Evolutionary conservation across 2,888 invertebrate species (phyloP).

Genomic region (Chrysina gloriosa): DNA sequence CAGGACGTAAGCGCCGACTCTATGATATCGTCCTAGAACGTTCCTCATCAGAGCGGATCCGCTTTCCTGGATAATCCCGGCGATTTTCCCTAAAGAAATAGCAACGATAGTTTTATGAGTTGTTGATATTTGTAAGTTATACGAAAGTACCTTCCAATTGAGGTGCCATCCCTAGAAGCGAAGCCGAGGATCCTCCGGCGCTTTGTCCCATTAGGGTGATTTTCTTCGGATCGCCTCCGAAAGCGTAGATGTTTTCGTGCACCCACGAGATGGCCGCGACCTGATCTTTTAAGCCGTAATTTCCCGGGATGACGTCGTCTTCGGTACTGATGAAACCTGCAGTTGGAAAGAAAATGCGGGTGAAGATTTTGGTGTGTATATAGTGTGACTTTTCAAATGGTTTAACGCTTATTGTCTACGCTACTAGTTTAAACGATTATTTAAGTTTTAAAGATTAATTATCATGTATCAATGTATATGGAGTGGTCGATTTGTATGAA

Average conservation of each 20-base stretch:
- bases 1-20: conserved; percentile 26
- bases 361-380: no score
- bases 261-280: conserved; percentile 52
- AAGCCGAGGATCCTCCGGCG: conserved; percentile 52
- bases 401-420: no score
- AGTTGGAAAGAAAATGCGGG: no score
- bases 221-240: conserved; percentile 53
- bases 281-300: conserved; percentile 56
- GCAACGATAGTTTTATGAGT: no score
- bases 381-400: no score
- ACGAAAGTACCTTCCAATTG: conserved; percentile 46
- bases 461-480: no score
- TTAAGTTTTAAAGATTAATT: no score
- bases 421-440: no score
- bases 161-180: conserved; percentile 50
- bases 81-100: conserved; percentile 32
- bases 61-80: conserved; percentile 33
- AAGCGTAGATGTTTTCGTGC: conserved; percentile 50
- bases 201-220: conserved; percentile 55
- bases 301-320: conserved; percentile 53
- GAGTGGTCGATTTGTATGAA: no score
- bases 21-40: conserved; percentile 17
- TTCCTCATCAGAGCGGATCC: conserved; percentile 2
- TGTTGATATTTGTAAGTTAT: no score
- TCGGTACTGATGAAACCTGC: conserved; percentile 55